Base-by-base conservation (phyloP, 1,140 invertebrate genomes). In the Philopotamus ludificatus region DNA sequence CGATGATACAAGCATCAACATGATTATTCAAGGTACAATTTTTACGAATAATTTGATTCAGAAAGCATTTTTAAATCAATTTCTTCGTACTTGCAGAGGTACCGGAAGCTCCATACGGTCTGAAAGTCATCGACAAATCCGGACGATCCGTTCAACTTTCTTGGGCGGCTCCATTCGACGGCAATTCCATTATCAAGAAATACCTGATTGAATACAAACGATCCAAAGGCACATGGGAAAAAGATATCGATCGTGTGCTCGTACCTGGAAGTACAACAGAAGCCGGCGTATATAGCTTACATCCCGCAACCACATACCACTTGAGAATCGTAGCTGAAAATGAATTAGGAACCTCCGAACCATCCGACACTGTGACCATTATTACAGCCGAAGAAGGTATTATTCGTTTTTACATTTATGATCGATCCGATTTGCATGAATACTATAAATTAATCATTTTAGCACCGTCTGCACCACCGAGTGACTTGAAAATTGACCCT, bases 201-300 rank as follows among this genome's bases (percentile, higher is more conserved):
- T 98, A 96, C 76, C 85, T 92, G 45, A 93, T 97, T 73, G 93
- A 97, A 78, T 95, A 95, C 77, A 96, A 95, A 81, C 89, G 90
- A 66, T 92, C 90, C 71, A 92, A 93, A 77, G 91, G 91, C 73
- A 87, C 86, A 63, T 90, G 86, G 88, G 91, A 93, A 73, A 86
- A 83, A 45, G 90, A 93, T 75, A 90, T 93, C 71, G 92, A 90
- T 74, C 83, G 90, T 68, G 91, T 93, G 50, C 82, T 94, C 41
- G 90, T 94, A 10, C 91, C 92, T 34, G 91, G 91, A 45, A 86
- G 91, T 62, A 89, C 92, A 71, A 93, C 90, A 55, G 89, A 94
- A 76, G 92, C 92, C 50, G 90, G 90, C 58, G 92, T 95, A 1
- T 91, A 90, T 72, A 94, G 92, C 74, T 80, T 98, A 0, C 85